phyloP scores from a whole-genome alignment of 2,888 invertebrate species.

The Strigamia maritima region DNA sequence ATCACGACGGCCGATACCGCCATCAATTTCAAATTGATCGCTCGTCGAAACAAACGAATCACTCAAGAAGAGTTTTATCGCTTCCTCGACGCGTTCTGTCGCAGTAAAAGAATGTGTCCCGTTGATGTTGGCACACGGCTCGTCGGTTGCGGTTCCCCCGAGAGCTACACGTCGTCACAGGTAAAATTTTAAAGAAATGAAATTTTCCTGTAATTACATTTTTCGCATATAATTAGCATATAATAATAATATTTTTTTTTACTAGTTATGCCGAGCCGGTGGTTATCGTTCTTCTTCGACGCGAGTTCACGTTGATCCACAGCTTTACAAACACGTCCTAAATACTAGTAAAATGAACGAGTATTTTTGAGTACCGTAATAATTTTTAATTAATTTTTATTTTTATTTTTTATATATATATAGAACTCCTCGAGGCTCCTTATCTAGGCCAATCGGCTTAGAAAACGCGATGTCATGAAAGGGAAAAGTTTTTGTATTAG shows the following conservation, averaged over 20 bases:
- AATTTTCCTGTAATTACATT: not conserved
- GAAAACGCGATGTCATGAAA: not conserved
- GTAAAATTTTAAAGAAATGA: not conserved
- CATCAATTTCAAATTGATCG: constrained; percentile 6
- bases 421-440: not conserved
- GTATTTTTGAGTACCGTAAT: too few relatives aligned
- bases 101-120: not conserved
- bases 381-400: not conserved
- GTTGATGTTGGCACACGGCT: not conserved
- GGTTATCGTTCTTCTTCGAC: not conserved
- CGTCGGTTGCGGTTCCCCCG: not conserved
- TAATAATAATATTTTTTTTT: not conserved
- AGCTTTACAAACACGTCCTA: not conserved
- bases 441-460: not conserved
- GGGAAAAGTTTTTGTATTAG: not conserved
- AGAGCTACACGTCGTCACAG: not conserved
- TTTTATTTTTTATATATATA: not conserved
- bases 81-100: constrained; percentile 5
- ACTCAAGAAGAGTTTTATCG: not conserved
- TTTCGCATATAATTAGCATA: not conserved
- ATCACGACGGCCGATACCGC: not conserved
- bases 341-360: not conserved
- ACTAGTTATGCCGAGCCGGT: not conserved
- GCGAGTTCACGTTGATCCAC: not conserved
- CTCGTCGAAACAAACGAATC: not conserved